Percentiles rank a stretch among this genome's conserved stretches.
Conservation (phyloP, 2,113 vertebrate species). For the Laterallus jamaicensis region DNA sequence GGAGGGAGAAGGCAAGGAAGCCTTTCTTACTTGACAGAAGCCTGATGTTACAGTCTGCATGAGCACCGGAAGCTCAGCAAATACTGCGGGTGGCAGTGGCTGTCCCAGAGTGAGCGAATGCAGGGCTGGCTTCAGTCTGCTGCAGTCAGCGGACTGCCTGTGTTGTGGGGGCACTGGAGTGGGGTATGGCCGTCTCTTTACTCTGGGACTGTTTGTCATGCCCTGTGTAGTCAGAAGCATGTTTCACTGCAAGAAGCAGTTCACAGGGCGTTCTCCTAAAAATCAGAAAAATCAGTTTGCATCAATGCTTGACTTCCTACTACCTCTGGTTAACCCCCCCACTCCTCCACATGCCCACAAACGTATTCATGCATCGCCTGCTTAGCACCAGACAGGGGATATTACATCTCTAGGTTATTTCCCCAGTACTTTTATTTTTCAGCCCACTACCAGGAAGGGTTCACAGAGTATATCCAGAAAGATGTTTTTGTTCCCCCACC, state of each 20-base stretch:
- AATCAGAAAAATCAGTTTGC: neutral
- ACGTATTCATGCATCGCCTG: neutral
- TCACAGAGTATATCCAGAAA: conserved; percentile 59
- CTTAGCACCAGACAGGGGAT: neutral
- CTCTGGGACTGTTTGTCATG: neutral
- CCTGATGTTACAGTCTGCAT: neutral
- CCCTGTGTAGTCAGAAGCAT: neutral
- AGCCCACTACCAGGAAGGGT: conserved; percentile 33
- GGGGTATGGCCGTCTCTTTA: conserved; percentile 10
- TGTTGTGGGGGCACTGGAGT: neutral
- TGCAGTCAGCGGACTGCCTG: neutral
- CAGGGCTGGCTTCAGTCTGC: neutral
- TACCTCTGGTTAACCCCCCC: neutral
- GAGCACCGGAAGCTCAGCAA: neutral
- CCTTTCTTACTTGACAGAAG: neutral
- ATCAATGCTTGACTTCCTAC: neutral
- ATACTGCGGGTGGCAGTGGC: neutral
- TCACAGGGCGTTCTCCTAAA: neutral
- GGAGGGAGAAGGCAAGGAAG: neutral
- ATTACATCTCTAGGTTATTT: conserved; percentile 34
- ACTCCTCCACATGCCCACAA: neutral
- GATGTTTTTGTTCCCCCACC: conserved; percentile 73
- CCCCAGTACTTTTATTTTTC: conserved; percentile 46
- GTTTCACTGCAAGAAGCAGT: neutral
- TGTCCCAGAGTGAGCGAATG: neutral